Base-by-base conservation (phyloP, 2,888 invertebrate genomes). In the Cataglyphis albicans region DNA sequence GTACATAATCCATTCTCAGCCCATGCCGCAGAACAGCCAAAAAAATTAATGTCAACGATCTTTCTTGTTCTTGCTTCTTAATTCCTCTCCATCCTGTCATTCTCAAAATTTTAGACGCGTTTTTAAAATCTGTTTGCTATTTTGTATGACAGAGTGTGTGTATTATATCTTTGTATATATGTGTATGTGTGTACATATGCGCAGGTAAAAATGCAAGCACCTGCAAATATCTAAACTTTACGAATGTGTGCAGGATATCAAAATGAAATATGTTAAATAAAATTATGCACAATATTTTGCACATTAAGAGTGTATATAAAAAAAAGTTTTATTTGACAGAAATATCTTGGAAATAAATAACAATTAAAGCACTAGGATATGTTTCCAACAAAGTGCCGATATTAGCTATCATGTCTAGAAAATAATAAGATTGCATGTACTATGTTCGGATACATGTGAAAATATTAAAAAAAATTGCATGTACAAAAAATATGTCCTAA, bases 1-100 rank as follows among this genome's bases (percentile, higher is more conserved):
- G 99, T 98, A 97, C 94, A 95, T 91, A 93, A 92, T 90, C 90
- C 91, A 93, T 93, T 93, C 91, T 92, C 92, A 93, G 92, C 92
- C 93, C 92, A 92, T 91, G 92, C 93, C 93, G 92, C 94, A 94
- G 94, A 94, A 93, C 93, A 94, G 93, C 91, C 90, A 91, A 92
- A 78, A 48, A 48, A 70, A 90, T 90, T 81, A 87, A 80, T 86
- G 82, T 88, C 85, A 80, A 82, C 52, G 80, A 55, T 84, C 59
- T 85, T 85, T 38, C 82, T 15, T 73, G 63, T 83, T 76, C 64
- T 84, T 81, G 78, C 68, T 83, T 84, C 72, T 80, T 72, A 55
- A 32, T 72, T 74, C 35, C 0, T 73, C 64, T 52, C 64, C 21
- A 55, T 32, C 64, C 67, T 64, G 41, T 82, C 57, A 76, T n/a